phyloP scores from a whole-genome alignment of 2,797 vertebrate genomes.

The Remorina albescens region DNA sequence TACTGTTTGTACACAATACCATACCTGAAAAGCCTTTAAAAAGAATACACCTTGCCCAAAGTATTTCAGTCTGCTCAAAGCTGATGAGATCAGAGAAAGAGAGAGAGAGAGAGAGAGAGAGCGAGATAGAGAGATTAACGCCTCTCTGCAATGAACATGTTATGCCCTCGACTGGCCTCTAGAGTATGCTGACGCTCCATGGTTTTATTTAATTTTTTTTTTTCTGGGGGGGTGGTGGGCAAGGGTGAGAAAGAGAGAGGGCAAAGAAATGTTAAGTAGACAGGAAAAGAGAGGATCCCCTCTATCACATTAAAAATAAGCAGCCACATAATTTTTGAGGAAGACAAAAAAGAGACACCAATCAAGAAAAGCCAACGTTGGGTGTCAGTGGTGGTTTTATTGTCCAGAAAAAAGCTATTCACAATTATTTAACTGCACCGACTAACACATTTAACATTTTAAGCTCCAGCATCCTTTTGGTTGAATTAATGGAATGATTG shows the following conservation, averaged over 20 bases:
- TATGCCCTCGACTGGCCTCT: conserved; percentile 65
- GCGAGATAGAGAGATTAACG: conserved; percentile 47
- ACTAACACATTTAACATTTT: conserved; percentile 27
- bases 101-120: too few relatives aligned
- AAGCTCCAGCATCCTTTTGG: conserved; percentile 13
- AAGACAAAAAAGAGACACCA: conserved; percentile 22
- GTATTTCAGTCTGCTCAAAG: conserved; percentile 24
- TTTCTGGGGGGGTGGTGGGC: background rate
- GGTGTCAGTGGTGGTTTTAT: conserved; percentile 10
- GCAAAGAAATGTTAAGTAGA: conserved; percentile 44
- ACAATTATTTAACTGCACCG: background rate
- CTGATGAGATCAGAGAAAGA: conserved; percentile 42
- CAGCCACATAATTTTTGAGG: conserved; percentile 37
- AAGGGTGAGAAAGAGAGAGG: background rate
- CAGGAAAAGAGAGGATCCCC: conserved; percentile 51
- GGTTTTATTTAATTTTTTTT: conserved; percentile 30
- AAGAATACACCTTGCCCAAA: conserved; percentile 25
- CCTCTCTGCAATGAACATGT: conserved; percentile 41
- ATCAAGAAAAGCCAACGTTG: conserved; percentile 17
- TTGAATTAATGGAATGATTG: conserved; percentile 2
- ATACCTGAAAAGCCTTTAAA: background rate
- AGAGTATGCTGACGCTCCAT: conserved; percentile 80
- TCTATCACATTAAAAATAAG: conserved; percentile 54
- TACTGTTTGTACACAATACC: conserved; percentile 10
- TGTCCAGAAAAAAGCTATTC: conserved; percentile 20